Evolutionary conservation across 2,113 vertebrate genomes (phyloP).

Genomic region (Syngnathus scovelli): DNA sequence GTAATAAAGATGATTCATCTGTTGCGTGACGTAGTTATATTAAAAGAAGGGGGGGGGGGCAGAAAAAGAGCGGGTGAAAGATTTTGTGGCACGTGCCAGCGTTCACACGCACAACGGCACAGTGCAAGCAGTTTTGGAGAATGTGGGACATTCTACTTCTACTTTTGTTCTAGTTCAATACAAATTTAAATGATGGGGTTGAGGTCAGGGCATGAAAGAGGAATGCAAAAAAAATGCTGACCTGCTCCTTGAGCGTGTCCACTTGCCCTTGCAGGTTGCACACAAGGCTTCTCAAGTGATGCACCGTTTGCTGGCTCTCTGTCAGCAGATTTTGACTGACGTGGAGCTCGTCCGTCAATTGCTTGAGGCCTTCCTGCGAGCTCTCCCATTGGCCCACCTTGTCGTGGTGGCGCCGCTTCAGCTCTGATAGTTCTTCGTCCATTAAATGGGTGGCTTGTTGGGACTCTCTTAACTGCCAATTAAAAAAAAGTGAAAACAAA

Average conservation of each 20-base stretch:
- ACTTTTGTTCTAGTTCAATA: too few relatives aligned
- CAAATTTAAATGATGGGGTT: too few relatives aligned
- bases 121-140: background rate
- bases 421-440: constrained; percentile 55
- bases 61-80: constrained; percentile 54
- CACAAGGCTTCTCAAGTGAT: constrained; percentile 38
- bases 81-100: constrained; percentile 39
- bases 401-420: constrained; percentile 48
- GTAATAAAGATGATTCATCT: constrained; percentile 77
- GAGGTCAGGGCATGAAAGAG: too few relatives aligned
- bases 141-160: background rate
- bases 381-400: constrained; percentile 62
- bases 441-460: constrained; percentile 32
- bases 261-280: constrained; percentile 38
- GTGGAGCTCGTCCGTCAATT: constrained; percentile 61
- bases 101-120: background rate
- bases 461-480: constrained; percentile 43
- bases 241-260: constrained; percentile 51
- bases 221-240: constrained; percentile 9
- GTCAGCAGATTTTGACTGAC: constrained; percentile 44
- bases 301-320: constrained; percentile 44
- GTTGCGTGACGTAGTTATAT: constrained; percentile 74
- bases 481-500: background rate
- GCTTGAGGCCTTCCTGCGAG: constrained; percentile 60
- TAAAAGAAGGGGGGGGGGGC: constrained; percentile 63